Percentiles rank a stretch among this genome's conserved stretches.
phyloP scores from a whole-genome alignment of 2,113 vertebrate genomes.

The Zosterops pallidus region DNA sequence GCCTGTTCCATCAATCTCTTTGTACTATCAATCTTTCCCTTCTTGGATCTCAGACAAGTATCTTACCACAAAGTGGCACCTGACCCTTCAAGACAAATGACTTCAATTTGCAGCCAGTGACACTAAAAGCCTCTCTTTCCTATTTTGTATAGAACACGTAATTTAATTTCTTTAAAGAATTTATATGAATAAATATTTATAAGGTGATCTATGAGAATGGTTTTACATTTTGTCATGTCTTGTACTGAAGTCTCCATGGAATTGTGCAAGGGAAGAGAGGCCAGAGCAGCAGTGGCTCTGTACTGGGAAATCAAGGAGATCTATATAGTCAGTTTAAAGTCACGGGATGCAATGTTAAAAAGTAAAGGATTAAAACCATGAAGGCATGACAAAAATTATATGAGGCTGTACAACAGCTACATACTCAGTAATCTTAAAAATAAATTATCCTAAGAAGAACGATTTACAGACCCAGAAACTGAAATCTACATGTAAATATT shows the following conservation, averaged over 20 bases:
- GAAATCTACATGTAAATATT: not conserved
- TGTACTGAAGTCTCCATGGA: not conserved
- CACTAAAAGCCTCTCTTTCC: conserved; percentile 65
- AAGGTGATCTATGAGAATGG: conserved; percentile 61
- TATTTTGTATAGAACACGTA: conserved; percentile 58
- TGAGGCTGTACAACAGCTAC: not conserved
- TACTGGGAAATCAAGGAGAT: not conserved
- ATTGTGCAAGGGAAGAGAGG: not conserved
- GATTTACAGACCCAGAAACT: not conserved
- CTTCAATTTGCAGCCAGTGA: conserved; percentile 73
- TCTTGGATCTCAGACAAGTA: conserved; percentile 68
- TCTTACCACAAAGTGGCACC: conserved; percentile 67
- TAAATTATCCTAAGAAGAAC: not conserved
- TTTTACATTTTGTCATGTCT: conserved; percentile 58
- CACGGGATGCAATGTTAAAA: not conserved
- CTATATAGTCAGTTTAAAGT: not conserved
- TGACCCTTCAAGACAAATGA: conserved; percentile 74
- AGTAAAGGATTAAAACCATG: not conserved
- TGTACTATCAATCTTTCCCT: conserved; percentile 68
- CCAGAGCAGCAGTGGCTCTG: not conserved
- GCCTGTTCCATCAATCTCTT: conserved; percentile 64
- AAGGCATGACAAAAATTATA: not conserved
- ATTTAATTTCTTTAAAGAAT: conserved; percentile 72
- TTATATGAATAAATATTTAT: conserved; percentile 73
- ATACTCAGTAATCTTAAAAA: not conserved